Conservation (phyloP, 30 jellyfish, hydroid and myxozoan species). For the Turritopsis rubra region DNA sequence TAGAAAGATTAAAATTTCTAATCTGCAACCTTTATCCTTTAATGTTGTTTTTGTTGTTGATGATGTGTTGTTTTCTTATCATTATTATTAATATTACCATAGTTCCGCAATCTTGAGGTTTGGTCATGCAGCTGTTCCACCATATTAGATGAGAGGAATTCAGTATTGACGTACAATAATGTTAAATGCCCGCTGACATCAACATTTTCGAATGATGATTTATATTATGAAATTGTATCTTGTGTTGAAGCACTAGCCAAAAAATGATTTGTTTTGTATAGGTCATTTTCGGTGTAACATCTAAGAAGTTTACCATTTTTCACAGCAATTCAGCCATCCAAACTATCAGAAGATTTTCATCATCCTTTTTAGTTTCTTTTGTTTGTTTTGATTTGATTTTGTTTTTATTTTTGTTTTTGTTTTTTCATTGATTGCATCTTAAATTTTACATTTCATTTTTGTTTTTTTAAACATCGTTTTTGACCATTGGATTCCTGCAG, state of each 20-base stretch:
- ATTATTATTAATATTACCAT: not conserved
- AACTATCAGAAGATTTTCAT: too few relatives aligned
- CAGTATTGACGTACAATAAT: not conserved
- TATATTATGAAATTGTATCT: not conserved
- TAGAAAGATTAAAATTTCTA: not conserved
- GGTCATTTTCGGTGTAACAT: not conserved
- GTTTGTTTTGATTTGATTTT: too few relatives aligned
- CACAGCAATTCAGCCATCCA: too few relatives aligned
- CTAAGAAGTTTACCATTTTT: too few relatives aligned
- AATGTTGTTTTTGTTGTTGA: not conserved
- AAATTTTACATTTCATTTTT: too few relatives aligned
- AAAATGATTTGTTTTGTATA: not conserved
- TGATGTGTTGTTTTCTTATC: not conserved
- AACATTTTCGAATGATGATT: not conserved
- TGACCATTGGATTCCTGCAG: too few relatives aligned
- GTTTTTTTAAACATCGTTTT: too few relatives aligned
- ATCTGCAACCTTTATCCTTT: not conserved
- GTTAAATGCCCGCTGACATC: constrained; percentile 21
- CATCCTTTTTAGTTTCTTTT: too few relatives aligned
- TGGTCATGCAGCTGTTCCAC: constrained; percentile 16
- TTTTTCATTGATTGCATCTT: too few relatives aligned
- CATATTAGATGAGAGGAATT: not conserved
- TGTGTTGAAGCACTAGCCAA: constrained; percentile 9
- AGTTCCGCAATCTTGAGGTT: constrained; percentile 19
- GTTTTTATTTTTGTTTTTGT: too few relatives aligned